Conservation (phyloP, 2,888 invertebrate species). For the Caprella mutica region DNA sequence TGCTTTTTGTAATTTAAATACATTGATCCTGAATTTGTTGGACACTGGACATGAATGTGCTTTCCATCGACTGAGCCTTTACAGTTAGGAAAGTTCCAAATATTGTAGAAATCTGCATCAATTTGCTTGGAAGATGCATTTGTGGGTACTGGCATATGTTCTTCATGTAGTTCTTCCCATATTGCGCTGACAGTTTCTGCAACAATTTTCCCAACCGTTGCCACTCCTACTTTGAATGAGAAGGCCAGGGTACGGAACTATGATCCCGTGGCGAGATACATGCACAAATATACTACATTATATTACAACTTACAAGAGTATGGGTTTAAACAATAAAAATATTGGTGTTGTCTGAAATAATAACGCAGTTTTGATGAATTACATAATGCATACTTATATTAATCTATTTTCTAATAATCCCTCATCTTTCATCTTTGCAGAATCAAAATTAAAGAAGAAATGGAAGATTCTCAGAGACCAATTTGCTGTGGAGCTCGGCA, state of each 20-base stretch:
- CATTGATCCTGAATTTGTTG: constrained; percentile 25
- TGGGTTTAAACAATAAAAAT: no score
- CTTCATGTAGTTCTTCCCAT: constrained; percentile 10
- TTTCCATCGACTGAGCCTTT: constrained; percentile 35
- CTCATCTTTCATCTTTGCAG: constrained; percentile 9
- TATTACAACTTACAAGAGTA: no score
- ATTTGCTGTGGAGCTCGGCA: constrained; percentile 14
- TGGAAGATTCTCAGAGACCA: constrained; percentile 22
- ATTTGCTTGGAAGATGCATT: constrained; percentile 1
- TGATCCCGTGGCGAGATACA: constrained; percentile 9
- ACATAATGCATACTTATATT: no score
- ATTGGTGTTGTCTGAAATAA: no score
- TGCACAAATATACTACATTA: not conserved
- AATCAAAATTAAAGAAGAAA: constrained; percentile 10
- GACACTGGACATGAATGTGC: constrained; percentile 32
- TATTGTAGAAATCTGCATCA: constrained; percentile 16
- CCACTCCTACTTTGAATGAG: constrained; percentile 1
- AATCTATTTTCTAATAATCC: no score
- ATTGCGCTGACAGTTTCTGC: constrained; percentile 14
- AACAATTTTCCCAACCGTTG: constrained; percentile 11
- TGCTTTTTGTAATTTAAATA: constrained; percentile 22
- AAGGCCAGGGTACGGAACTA: constrained; percentile 10
- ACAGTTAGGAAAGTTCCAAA: constrained; percentile 36
- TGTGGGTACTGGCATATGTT: constrained; percentile 8
- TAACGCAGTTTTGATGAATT: no score